Evolutionary conservation across 2,797 vertebrate genomes (phyloP).

Genomic region (Hypotaenidia okinawae): DNA sequence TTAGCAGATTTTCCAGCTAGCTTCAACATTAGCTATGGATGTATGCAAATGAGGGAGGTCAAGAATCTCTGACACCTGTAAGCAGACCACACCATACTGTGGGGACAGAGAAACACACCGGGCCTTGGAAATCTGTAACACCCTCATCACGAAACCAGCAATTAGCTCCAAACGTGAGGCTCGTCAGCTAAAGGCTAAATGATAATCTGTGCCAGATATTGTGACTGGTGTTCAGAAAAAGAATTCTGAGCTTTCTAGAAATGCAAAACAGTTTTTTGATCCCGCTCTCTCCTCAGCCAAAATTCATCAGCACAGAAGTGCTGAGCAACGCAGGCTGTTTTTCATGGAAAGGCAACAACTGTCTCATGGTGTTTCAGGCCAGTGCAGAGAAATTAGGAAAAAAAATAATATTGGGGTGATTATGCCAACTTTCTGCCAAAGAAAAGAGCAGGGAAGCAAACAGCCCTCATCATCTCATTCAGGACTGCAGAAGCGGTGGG

Average conservation of each 20-base stretch:
- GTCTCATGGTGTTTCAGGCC: too few species aligned
- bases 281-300: too few species aligned
- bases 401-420: not conserved
- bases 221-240: too few species aligned
- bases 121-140: not conserved
- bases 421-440: not conserved
- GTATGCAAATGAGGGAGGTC: not conserved
- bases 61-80: not conserved
- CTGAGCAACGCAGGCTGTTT: too few species aligned
- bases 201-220: too few species aligned
- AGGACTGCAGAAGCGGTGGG: not conserved
- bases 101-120: not conserved
- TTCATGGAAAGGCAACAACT: too few species aligned
- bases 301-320: too few species aligned
- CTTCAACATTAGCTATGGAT: not conserved
- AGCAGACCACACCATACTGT: not conserved
- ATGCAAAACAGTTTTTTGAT: too few species aligned
- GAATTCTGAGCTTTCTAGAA: too few species aligned
- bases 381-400: not conserved
- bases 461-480: not conserved
- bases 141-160: not conserved
- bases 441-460: not conserved
- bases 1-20: not conserved
- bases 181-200: too few species aligned
- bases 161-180: not conserved